Evolutionary conservation across 2,888 invertebrate species (phyloP).

Genomic region (Fabriciana adippe): DNA sequence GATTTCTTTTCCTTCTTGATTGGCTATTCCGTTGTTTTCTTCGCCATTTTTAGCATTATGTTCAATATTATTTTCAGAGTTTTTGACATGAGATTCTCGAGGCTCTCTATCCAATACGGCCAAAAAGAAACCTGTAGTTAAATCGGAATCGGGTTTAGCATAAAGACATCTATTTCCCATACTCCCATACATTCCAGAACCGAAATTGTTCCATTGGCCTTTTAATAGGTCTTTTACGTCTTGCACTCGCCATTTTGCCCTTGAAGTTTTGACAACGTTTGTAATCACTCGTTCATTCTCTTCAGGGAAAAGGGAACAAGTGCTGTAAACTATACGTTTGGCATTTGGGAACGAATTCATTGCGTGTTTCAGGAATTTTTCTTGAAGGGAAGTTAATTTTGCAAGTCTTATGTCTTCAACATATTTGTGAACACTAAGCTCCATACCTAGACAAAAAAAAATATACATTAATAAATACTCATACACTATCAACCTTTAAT

Average conservation of each 20-base stretch:
- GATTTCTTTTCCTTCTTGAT: neutral
- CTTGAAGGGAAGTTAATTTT: conserved; percentile 90
- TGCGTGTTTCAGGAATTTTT: conserved; percentile 92
- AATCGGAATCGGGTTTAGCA: conserved; percentile 87
- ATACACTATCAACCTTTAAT: too few relatives aligned
- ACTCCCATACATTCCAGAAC: conserved; percentile 84
- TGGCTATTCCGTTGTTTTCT: neutral
- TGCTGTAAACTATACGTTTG: conserved; percentile 95
- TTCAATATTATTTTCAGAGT: neutral
- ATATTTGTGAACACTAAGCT: conserved; percentile 70
- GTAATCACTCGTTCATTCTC: conserved; percentile 96
- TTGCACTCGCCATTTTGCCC: conserved; percentile 83
- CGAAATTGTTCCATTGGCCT: conserved; percentile 86
- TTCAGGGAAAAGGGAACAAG: conserved; percentile 94
- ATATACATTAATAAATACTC: neutral
- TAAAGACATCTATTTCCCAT: conserved; percentile 90
- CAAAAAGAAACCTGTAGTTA: conserved; percentile 97
- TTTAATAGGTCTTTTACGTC: conserved; percentile 83
- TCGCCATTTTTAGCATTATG: neutral
- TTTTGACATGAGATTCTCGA: conserved; percentile 51
- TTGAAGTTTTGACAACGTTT: conserved; percentile 83
- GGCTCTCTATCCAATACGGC: conserved; percentile 90
- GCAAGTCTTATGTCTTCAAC: conserved; percentile 80
- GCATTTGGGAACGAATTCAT: conserved; percentile 91
- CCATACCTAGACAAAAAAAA: conserved; percentile 59